Conservation (phyloP, 2,888 invertebrate species). For the Fragum sueziense region DNA sequence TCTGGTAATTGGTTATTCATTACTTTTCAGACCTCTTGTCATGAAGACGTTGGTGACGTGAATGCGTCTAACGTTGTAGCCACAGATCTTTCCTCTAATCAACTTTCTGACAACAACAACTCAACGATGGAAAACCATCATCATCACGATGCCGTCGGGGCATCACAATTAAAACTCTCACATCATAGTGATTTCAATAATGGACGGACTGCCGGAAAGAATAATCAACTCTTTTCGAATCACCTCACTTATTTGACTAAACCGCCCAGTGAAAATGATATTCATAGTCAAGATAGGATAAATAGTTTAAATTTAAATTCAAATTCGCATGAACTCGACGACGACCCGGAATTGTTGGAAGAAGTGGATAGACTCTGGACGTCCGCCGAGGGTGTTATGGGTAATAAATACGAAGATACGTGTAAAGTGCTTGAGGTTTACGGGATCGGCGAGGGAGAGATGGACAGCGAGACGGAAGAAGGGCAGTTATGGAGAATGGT, state of each 20-base stretch:
- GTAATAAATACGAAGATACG: constrained; percentile 59
- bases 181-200: neutral
- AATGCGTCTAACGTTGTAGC: constrained; percentile 57
- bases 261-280: neutral
- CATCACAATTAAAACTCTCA: constrained; percentile 46
- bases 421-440: constrained; percentile 66
- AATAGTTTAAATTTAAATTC: no score
- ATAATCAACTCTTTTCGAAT: constrained; percentile 6
- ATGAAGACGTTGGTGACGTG: constrained; percentile 63
- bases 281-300: constrained; percentile 5
- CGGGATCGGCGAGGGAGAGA: constrained; percentile 72
- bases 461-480: constrained; percentile 73
- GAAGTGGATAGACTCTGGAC: constrained; percentile 67
- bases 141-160: constrained; percentile 46
- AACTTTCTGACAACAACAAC: constrained; percentile 58
- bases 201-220: neutral
- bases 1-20: neutral
- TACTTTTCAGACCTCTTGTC: constrained; percentile 71
- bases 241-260: constrained; percentile 13
- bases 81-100: constrained; percentile 58
- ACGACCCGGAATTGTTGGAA: constrained; percentile 47
- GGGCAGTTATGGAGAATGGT: constrained; percentile 74
- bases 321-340: constrained; percentile 11
- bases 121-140: constrained; percentile 51
- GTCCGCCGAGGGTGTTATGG: constrained; percentile 70